Base-by-base conservation (phyloP, 2,797 vertebrate genomes). In the Premnoplex brunnescens region DNA sequence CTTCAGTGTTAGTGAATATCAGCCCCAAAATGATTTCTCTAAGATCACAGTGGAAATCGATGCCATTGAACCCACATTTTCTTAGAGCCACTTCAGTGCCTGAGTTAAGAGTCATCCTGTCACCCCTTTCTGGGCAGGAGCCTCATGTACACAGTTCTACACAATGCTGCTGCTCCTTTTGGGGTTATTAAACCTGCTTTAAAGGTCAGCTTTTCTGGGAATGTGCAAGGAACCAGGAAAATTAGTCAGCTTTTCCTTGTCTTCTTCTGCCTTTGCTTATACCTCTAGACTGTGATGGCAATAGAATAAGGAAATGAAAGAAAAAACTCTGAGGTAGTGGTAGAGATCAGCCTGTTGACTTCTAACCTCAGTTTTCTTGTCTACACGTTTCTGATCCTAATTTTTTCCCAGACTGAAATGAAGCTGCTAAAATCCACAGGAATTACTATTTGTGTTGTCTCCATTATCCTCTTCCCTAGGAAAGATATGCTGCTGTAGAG, bases 1-100 rank as follows among this genome's bases (percentile, higher is more conserved):
- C 93, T 75, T 89, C 91, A 78, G 36, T 68, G 74, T 86, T 92
- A 92, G 85, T 59, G 87, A 88, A 91, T 88, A 94, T 95, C 76
- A 91, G 89, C 49, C 66, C 62, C 55, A 66, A 73, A 88, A 92
- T 73, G 87, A 91, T 94, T 89, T 84, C 79, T 68, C 32, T 72
- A 75, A 81, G 76, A 85, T 88, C 36, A 48, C 62, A 78, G 69
- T 69, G 41, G 85, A 91, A 92, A 93, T 83, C 8, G 3, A 66
- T 89, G 75, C 69, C 62, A 58, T 16, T 93, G 93, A 95, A 91
- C 76, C 73, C 89, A 66, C 37, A 63, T 94, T 95, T 93, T 28
- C 91, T 66, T 14, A 15, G 85, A 68, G 68, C 58, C 58, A 69
- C 58, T 72, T 55, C 68, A 89, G 72, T 6, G 22, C 76, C 55